Conservation (phyloP, 2,888 invertebrate genomes). For the Catocala sponsa region DNA sequence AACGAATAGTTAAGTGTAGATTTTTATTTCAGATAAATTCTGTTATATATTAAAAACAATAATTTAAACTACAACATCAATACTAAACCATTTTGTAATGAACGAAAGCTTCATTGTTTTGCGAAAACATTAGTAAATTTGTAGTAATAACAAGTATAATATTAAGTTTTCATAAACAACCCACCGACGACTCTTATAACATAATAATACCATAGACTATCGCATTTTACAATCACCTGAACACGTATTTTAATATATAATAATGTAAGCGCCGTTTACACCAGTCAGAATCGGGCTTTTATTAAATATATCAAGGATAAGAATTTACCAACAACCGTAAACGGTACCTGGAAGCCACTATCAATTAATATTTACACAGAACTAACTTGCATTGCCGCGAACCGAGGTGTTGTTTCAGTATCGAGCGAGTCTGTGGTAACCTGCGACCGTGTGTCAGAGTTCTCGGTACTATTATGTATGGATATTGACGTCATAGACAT, state of each 20-base stretch:
- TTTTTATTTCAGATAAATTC: slow-evolving; percentile 43
- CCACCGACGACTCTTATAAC: not conserved
- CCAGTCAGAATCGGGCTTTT: no score
- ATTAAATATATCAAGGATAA: no score
- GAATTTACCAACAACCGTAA: slow-evolving; percentile 1
- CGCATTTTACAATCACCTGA: slow-evolving; percentile 8
- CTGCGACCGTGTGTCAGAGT: slow-evolving; percentile 83
- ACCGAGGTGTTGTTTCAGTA: slow-evolving; percentile 82
- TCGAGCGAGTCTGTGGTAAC: slow-evolving; percentile 84
- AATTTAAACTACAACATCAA: slow-evolving; percentile 20
- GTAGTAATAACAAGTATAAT: slow-evolving; percentile 7
- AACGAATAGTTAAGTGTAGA: not conserved
- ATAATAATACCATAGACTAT: slow-evolving; percentile 7
- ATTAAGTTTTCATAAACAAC: slow-evolving; percentile 3
- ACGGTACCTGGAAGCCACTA: slow-evolving; percentile 22
- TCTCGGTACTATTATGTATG: slow-evolving; percentile 76
- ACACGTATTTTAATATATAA: not conserved
- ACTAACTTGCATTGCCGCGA: slow-evolving; percentile 89
- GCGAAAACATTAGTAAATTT: not conserved
- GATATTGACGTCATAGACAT: slow-evolving; percentile 80
- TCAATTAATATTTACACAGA: slow-evolving; percentile 75
- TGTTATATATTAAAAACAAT: slow-evolving; percentile 32
- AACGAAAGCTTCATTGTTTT: slow-evolving; percentile 11
- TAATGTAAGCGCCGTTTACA: no score
- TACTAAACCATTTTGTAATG: slow-evolving; percentile 8